These are phyloP conservation scores for Scaptomyza tumidula DNA, from an alignment of 2,888 invertebrate species.

Conservation along the genomic window DNA sequence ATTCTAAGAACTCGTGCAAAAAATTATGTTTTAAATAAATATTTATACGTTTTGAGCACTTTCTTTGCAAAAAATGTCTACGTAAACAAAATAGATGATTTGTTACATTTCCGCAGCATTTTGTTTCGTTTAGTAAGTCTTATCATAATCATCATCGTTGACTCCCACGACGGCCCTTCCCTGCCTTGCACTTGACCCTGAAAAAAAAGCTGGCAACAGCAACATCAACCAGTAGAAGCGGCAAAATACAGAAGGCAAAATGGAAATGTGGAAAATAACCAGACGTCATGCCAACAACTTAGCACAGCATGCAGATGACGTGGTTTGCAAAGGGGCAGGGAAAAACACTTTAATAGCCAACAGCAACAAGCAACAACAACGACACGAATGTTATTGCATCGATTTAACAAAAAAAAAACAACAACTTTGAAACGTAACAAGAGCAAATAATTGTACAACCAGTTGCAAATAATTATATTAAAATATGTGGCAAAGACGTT, in stretches of 20 bases:
- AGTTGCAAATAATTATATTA: conserved; percentile 45
- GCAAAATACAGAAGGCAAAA: conserved; percentile 26
- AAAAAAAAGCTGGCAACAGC: conserved; percentile 23
- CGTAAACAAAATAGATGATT: background rate
- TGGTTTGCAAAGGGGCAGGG: conserved; percentile 1
- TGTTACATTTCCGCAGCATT: background rate
- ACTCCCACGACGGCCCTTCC: conserved; percentile 24
- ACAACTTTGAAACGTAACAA: conserved; percentile 10
- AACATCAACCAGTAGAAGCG: conserved; percentile 14
- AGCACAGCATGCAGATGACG: conserved; percentile 52
- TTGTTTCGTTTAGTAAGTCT: conserved; percentile 11
- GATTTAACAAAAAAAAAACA: conserved; percentile 57
- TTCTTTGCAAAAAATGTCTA: background rate
- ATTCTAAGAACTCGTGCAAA: background rate
- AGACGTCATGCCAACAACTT: conserved; percentile 63
- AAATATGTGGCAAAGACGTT: conserved; percentile 18
- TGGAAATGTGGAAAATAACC: conserved; percentile 64
- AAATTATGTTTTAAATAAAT: background rate
- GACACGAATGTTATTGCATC: conserved; percentile 40
- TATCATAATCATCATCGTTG: conserved; percentile 36
- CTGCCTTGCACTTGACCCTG: conserved; percentile 60
- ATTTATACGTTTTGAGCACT: too few species aligned
- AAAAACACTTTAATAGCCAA: background rate
- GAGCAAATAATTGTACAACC: conserved; percentile 35
- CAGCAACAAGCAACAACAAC: conserved; percentile 5